Percentiles rank a stretch among this genome's conserved stretches.
phyloP scores from a whole-genome alignment of 2,888 invertebrate genomes.

The Orthonevra nobilis region DNA sequence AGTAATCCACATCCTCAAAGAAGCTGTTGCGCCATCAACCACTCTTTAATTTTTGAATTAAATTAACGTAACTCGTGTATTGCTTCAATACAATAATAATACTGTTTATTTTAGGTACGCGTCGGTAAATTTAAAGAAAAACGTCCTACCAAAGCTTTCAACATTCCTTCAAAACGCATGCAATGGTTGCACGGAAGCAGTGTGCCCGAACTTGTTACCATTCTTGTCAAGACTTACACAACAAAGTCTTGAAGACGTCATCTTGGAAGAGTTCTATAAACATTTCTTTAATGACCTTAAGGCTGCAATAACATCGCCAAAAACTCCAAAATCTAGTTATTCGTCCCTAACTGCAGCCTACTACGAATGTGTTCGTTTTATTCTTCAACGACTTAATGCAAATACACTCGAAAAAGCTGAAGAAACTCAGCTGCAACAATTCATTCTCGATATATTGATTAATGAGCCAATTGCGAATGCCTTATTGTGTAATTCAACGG shows the following conservation, averaged over 20 bases:
- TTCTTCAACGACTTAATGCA: slow-evolving; percentile 81
- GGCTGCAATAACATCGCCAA: slow-evolving; percentile 83
- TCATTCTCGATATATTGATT: slow-evolving; percentile 74
- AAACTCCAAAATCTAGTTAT: slow-evolving; percentile 83
- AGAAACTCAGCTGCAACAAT: slow-evolving; percentile 67
- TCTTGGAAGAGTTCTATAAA: slow-evolving; percentile 82
- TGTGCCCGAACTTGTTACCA: slow-evolving; percentile 88
- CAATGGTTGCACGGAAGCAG: slow-evolving; percentile 87
- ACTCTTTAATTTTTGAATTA: too few relatives aligned
- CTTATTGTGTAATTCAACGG: too few relatives aligned
- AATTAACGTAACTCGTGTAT: too few relatives aligned
- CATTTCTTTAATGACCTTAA: slow-evolving; percentile 87
- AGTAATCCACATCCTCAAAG: too few relatives aligned
- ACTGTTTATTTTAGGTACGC: slow-evolving; percentile 73
- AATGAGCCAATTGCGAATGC: slow-evolving; percentile 80
- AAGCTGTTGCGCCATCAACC: too few relatives aligned
- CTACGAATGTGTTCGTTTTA: slow-evolving; percentile 87
- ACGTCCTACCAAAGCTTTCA: slow-evolving; percentile 87
- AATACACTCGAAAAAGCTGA: too few relatives aligned
- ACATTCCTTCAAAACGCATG: slow-evolving; percentile 86
- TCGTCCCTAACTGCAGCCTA: slow-evolving; percentile 85
- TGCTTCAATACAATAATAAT: not conserved
- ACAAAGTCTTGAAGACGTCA: slow-evolving; percentile 72
- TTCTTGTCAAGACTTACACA: slow-evolving; percentile 84
- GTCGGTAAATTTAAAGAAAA: slow-evolving; percentile 87